phyloP scores from a whole-genome alignment of 2,888 invertebrate species.

The Protophormia terraenovae region DNA sequence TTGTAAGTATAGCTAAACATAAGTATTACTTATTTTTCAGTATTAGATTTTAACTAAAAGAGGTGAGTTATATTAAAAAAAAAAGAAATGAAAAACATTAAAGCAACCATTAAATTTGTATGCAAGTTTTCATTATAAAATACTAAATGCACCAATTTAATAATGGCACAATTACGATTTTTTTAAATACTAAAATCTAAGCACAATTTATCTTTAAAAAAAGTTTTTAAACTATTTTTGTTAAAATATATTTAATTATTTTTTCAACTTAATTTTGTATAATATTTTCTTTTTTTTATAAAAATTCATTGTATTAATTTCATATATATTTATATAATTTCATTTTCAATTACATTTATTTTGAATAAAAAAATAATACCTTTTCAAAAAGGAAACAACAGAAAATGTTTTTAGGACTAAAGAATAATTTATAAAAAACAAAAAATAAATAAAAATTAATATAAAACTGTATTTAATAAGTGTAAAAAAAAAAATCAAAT shows the following conservation, averaged over 20 bases:
- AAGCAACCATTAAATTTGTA: neutral
- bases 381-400: constrained; percentile 45
- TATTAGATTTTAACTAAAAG: neutral
- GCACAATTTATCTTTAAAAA: constrained; percentile 33
- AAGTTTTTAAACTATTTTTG: constrained; percentile 21
- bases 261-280: constrained; percentile 29
- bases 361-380: neutral
- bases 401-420: constrained; percentile 31
- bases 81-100: neutral
- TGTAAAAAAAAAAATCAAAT: constrained; percentile 46
- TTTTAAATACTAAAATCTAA: neutral
- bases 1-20: too few relatives aligned
- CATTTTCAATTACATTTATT: constrained; percentile 15
- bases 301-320: neutral
- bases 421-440: too few relatives aligned
- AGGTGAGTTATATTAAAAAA: constrained; percentile 47
- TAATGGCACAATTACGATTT: neutral
- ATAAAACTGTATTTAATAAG: constrained; percentile 23
- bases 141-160: constrained; percentile 8
- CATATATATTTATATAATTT: constrained; percentile 38
- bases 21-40: too few relatives aligned
- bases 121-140: constrained; percentile 23
- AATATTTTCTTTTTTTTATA: constrained; percentile 7
- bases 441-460: neutral
- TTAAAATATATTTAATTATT: constrained; percentile 21